phyloP scores from a whole-genome alignment of 2,888 invertebrate species.

The Dynastes hyllus region DNA sequence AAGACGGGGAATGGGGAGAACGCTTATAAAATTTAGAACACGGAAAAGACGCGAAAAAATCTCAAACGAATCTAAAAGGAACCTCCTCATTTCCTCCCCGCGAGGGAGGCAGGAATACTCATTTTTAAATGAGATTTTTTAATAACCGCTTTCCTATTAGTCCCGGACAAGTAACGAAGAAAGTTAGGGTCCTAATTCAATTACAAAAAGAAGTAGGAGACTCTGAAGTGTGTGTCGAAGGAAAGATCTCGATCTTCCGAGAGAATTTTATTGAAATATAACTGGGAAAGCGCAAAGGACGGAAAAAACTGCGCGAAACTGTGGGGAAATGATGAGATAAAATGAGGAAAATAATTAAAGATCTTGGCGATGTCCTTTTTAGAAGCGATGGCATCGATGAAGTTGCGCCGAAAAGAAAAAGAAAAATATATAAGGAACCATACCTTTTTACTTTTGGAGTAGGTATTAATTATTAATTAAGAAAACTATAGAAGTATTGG shows the following conservation, averaged over 20 bases:
- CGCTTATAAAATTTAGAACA: conserved; percentile 11
- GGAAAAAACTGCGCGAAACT: not conserved
- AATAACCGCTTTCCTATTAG: conserved; percentile 45
- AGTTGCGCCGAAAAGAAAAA: no score
- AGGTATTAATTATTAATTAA: no score
- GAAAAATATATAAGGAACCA: no score
- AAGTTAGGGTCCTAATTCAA: conserved; percentile 28
- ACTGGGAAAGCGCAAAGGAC: not conserved
- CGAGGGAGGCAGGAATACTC: not conserved
- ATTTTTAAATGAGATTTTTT: conserved; percentile 39
- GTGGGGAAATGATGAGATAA: not conserved
- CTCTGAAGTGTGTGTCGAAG: not conserved
- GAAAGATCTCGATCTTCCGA: not conserved
- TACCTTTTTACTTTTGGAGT: no score
- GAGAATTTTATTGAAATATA: conserved; percentile 2
- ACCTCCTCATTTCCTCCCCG: not conserved
- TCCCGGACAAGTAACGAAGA: conserved; percentile 13
- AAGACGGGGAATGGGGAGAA: not conserved
- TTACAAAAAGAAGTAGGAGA: not conserved
- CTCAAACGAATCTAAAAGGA: not conserved
- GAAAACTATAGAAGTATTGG: no score
- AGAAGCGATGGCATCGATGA: no score
- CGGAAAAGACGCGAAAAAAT: not conserved
- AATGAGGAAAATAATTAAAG: no score
- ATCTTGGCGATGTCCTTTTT: no score